These are phyloP conservation scores for Morone chrysops DNA, from an alignment of 2,113 vertebrate genomes.

Conservation along the genomic window DNA sequence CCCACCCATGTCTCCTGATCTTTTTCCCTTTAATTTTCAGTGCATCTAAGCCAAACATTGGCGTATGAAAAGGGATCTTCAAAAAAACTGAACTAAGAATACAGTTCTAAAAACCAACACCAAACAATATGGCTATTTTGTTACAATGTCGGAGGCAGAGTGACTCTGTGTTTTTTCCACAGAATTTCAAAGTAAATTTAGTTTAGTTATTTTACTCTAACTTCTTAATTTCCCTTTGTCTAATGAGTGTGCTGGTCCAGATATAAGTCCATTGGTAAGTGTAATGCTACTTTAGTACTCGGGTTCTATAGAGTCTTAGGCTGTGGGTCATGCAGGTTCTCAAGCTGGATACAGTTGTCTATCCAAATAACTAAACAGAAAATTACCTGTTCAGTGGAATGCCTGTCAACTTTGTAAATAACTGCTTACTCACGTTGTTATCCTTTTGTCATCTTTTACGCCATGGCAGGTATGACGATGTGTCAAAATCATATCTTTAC, in stretches of 20 bases:
- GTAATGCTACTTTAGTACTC: background rate
- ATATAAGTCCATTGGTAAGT: background rate
- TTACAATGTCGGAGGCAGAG: background rate
- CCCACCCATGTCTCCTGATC: background rate
- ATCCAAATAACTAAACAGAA: too few relatives aligned
- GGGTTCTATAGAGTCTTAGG: background rate
- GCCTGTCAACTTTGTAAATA: too few relatives aligned
- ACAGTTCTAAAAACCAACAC: background rate
- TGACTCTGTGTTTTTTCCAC: background rate
- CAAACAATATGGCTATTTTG: background rate
- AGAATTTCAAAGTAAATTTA: too few relatives aligned
- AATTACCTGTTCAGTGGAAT: too few relatives aligned
- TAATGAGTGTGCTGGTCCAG: background rate
- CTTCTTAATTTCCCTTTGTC: background rate
- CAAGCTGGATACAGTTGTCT: too few relatives aligned
- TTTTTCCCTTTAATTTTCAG: background rate
- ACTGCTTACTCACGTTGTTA: background rate
- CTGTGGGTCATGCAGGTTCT: too few relatives aligned
- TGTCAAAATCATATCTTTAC: background rate
- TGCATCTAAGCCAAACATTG: background rate
- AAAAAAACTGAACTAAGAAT: background rate
- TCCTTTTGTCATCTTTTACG: background rate
- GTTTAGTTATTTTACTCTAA: background rate
- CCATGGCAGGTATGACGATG: slow-evolving; percentile 3
- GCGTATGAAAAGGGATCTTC: too few relatives aligned